Percentiles rank a stretch among this genome's conserved stretches.
Conservation (phyloP, 2,797 vertebrate genomes). For the Rhincodon typus region DNA sequence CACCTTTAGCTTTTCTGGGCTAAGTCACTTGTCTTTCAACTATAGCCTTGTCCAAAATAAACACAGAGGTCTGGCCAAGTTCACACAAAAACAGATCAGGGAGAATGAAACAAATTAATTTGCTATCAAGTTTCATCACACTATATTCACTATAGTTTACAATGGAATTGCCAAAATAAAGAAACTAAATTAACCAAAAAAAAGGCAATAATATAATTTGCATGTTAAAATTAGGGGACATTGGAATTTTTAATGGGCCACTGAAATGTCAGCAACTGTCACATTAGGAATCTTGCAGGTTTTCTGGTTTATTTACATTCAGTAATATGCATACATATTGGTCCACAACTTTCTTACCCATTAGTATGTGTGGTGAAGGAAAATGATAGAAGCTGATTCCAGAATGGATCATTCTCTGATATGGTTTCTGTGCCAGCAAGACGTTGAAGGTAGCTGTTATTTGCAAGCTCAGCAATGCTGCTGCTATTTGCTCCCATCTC, state of each 20-base stretch:
- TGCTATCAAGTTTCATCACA: background rate
- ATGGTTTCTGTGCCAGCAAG: conserved; percentile 78
- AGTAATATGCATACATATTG: background rate
- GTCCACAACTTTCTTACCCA: conserved; percentile 63
- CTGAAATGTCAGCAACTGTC: background rate
- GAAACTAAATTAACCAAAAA: background rate
- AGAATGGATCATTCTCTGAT: conserved; percentile 93
- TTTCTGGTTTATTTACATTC: background rate
- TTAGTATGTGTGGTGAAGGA: conserved; percentile 84
- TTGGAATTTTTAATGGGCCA: background rate
- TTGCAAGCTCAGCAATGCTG: conserved; percentile 80
- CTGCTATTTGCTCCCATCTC: conserved; percentile 95
- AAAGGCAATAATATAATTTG: background rate
- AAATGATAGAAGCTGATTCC: conserved; percentile 98
- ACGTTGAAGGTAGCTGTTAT: conserved; percentile 78
- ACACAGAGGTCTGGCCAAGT: background rate
- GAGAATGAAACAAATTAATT: background rate
- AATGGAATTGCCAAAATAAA: conserved; percentile 13
- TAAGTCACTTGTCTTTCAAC: background rate
- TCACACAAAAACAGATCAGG: background rate
- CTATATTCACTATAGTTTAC: background rate
- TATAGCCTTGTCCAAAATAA: background rate
- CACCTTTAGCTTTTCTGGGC: background rate
- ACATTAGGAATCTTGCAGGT: background rate
- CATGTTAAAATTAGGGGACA: background rate